Evolutionary conservation across 2,888 invertebrate species (phyloP), one percentile per base, ranked within the genome.

Genomic region (Pyrochroa serraticornis): DNA sequence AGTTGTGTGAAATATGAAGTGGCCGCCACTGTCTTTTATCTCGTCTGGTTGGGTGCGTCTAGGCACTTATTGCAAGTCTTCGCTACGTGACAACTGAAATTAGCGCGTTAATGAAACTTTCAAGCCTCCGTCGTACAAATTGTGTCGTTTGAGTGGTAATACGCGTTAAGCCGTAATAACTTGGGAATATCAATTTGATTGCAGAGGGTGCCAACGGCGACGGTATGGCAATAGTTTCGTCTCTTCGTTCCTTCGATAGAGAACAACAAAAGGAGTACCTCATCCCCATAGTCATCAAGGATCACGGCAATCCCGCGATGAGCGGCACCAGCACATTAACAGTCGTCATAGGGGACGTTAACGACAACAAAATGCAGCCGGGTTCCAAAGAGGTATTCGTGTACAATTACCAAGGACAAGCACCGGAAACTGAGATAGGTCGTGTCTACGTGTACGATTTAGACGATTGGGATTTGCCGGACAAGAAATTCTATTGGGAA

Each of bases 301-400:
- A 99, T 82, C 93, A 94, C 70, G 97, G 97, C 36, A 93, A 92
- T 67, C 95, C 96, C n/a, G 90, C 92, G 0, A 93, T 96, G 92
- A 94, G 95, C 9, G 97, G 96, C 63, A 97, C 97, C 7, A 95
- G 95, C 74, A 97, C 96, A 0, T 82, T 98, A 34, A 97, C 96
- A 0, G 94, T 98, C 22, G 93, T 97, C 45, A 97, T 99, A 70
- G 97, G 97, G 13, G 98, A 99, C 80, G 92, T 93, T 13, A 99
- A 99, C 79, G 98, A 98, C 78, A 97, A 98, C 80, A 94, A 95
- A 81, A 99, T 98, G 95, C 93, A 93, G 75, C 95, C 97, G 0
- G 99, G 98, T 1, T 91, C 93, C 3, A 98, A 98, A 82, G 92
- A 96, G 66, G 95, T 99, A 72, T 92, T 96, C 75, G 95, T 97